These are phyloP conservation scores for Cremastinae sp. DNA, from an alignment of 2,888 invertebrate species.

Conservation along the genomic window DNA sequence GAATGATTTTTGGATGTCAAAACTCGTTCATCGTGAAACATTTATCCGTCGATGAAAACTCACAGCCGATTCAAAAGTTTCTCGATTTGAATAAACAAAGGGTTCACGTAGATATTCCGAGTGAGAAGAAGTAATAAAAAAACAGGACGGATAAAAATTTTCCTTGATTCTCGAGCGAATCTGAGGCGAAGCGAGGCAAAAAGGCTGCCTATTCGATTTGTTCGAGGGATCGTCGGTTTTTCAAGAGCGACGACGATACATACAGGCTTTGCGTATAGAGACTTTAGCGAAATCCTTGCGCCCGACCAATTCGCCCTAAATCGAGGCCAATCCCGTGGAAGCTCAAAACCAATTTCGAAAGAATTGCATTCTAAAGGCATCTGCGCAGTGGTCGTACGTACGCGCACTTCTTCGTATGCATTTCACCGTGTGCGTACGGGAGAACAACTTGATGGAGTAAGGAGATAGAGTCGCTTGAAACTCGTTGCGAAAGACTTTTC, in stretches of 20 bases:
- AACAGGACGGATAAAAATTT: conserved; percentile 26
- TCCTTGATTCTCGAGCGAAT: conserved; percentile 46
- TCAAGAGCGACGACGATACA: conserved; percentile 24
- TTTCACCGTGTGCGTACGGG: not conserved
- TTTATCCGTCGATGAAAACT: conserved; percentile 8
- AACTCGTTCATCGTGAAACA: too few relatives aligned
- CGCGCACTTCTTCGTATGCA: not conserved
- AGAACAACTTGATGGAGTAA: not conserved
- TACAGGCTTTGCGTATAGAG: not conserved
- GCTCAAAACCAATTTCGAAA: conserved; percentile 76
- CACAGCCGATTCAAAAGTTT: conserved; percentile 14
- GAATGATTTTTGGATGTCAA: too few relatives aligned
- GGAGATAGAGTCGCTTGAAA: conserved; percentile 7
- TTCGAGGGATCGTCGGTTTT: conserved; percentile 39
- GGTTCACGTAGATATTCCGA: conserved; percentile 23
- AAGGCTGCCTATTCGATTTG: conserved; percentile 22
- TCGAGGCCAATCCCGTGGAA: conserved; percentile 73
- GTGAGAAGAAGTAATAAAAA: conserved; percentile 1
- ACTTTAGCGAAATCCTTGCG: conserved; percentile 33
- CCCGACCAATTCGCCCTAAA: conserved; percentile 70
- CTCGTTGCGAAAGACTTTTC: conserved; percentile 21
- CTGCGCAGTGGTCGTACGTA: conserved; percentile 54
- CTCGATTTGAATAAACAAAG: conserved; percentile 54
- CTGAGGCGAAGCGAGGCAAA: conserved; percentile 15
- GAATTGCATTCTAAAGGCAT: conserved; percentile 76